Base-by-base conservation (phyloP, 2,888 invertebrate species). In the Sinotaia quadrata region DNA sequence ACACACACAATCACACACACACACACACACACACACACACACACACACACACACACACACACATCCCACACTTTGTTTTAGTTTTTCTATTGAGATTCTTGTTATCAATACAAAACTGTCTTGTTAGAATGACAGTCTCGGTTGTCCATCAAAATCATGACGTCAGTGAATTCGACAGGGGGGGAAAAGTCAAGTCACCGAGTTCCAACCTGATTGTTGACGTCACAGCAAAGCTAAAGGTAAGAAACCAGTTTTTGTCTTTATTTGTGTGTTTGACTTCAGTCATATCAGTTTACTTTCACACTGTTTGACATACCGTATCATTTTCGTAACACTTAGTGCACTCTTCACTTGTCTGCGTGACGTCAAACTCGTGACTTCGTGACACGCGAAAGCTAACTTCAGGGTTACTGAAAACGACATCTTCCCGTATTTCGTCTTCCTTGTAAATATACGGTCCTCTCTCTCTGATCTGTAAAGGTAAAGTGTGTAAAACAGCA, bases 401-500 rank as follows among this genome's bases (percentile, higher is more conserved):
- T 21, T 73, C 67, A 12, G 71, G 67, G 1, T 70, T 62, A 10
- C 61, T 68, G 68, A 78, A 78, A 3, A 21, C 31, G 5, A 77
- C 72, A 41, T 78, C 73, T 0, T 74, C 54, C 51, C 67, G 68
- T 4, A 34, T 54, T 49, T 70, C 72, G 8, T 51, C 67, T 41
- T 77, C 77, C 29, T 24, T 69, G 72, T 78, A 78, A 2, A 78
- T 72, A 62, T 77, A 78, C 0, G 78, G 78, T 0, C 78, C 78
- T 52, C 65, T 62, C 51, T 77, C 67, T 24, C 62, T 65, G 51
- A 78, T 66, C 78, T 78, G 68, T 27, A 10, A 36, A 44, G 36
- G 29, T 41, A 31, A 31, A 29, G 31, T 10, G 18, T 21, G 59
- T 34, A 21, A 5, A 12, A 8, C 33, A 15, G 27, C 33, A 58